phyloP scores from a whole-genome alignment of 2,797 vertebrate species.

The Silurus lanzhouensis region DNA sequence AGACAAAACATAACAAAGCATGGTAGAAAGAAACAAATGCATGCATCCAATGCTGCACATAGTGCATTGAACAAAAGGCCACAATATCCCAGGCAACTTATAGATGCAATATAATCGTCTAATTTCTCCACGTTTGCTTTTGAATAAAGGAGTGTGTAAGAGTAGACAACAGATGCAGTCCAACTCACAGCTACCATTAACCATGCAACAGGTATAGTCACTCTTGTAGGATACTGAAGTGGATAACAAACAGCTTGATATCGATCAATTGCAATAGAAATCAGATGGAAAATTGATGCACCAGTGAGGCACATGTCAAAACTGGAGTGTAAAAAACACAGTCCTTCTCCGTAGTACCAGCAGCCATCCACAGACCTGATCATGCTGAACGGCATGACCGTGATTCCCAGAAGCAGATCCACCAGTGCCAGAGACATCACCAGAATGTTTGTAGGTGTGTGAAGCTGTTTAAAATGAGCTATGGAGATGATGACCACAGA shows the following conservation, averaged over 20 bases:
- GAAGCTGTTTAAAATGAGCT: constrained; percentile 73
- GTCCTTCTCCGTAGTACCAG: constrained; percentile 71
- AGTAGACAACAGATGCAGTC: constrained; percentile 66
- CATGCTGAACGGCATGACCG: constrained; percentile 76
- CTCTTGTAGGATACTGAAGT: constrained; percentile 66
- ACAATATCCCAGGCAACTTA: constrained; percentile 67
- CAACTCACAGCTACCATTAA: constrained; percentile 66
- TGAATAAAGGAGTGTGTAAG: constrained; percentile 68
- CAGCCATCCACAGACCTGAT: constrained; percentile 70
- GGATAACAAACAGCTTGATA: constrained; percentile 75
- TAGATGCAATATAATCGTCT: constrained; percentile 62
- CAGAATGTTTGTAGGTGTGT: constrained; percentile 76
- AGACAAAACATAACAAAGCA: constrained; percentile 65
- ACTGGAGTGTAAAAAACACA: constrained; percentile 60
- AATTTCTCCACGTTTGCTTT: constrained; percentile 66
- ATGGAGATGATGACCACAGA: constrained; percentile 76
- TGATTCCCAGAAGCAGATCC: constrained; percentile 69
- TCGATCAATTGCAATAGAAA: constrained; percentile 73
- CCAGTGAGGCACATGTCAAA: constrained; percentile 74
- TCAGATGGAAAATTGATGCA: constrained; percentile 75
- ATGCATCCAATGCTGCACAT: constrained; percentile 66
- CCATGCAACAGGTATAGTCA: constrained; percentile 64
- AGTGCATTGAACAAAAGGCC: constrained; percentile 69
- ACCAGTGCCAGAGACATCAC: constrained; percentile 76
- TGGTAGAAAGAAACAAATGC: constrained; percentile 66